phyloP scores from a whole-genome alignment of 2,888 invertebrate genomes.

The Carabus problematicus region DNA sequence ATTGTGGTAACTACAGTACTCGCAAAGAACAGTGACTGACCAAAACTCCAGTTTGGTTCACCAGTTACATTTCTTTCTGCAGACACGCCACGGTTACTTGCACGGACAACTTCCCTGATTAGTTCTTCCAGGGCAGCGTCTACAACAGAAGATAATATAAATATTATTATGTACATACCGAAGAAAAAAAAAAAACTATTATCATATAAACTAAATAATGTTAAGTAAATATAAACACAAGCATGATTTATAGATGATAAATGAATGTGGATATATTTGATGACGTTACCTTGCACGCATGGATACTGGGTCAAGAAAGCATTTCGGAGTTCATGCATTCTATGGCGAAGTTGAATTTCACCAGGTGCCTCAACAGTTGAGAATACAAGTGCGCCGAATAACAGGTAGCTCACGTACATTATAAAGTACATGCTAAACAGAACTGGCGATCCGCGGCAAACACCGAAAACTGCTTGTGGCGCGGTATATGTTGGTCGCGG shows the following conservation, averaged over 20 bases:
- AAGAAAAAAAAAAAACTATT: background rate
- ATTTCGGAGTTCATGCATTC: constrained; percentile 63
- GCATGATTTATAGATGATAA: background rate
- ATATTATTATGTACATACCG: constrained; percentile 14
- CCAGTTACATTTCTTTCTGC: constrained; percentile 77
- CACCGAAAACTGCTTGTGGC: constrained; percentile 58
- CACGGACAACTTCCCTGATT: constrained; percentile 73
- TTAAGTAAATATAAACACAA: constrained; percentile 5
- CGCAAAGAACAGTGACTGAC: constrained; percentile 87
- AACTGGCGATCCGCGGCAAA: constrained; percentile 62
- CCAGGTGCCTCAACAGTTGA: constrained; percentile 70
- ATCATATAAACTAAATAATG: constrained; percentile 17
- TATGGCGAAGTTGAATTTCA: constrained; percentile 64
- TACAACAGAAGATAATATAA: constrained; percentile 57
- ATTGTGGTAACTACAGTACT: constrained; percentile 90
- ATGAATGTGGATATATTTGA: constrained; percentile 10
- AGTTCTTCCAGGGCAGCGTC: constrained; percentile 77
- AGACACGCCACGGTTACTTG: constrained; percentile 80
- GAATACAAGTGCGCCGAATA: constrained; percentile 73
- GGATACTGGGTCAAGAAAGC: constrained; percentile 67
- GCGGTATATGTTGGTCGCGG: constrained; percentile 7
- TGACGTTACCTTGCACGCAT: constrained; percentile 66
- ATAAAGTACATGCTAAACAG: constrained; percentile 64
- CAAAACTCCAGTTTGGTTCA: constrained; percentile 90
- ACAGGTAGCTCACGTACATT: constrained; percentile 69